Conservation (phyloP, 2,797 vertebrate species). For the Prunella strophiata region DNA sequence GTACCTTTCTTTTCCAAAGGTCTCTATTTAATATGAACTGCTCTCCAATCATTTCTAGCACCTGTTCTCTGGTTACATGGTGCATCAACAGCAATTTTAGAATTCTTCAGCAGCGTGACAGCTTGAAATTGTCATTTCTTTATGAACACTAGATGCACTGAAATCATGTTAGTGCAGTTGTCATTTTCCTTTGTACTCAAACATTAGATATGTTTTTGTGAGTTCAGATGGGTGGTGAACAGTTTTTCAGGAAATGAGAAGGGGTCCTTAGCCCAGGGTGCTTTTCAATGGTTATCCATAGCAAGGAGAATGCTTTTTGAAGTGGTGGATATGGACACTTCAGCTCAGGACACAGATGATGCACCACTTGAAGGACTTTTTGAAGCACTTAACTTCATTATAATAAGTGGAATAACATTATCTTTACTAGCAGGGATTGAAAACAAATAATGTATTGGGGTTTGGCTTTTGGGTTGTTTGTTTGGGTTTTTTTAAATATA, state of each 20-base stretch:
- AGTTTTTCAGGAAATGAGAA: slow-evolving; percentile 14
- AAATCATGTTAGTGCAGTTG: slow-evolving; percentile 50
- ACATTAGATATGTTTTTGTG: slow-evolving; percentile 21
- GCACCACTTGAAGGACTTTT: slow-evolving; percentile 3
- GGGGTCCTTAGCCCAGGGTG: neutral
- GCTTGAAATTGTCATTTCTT: slow-evolving; percentile 66
- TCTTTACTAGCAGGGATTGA: neutral
- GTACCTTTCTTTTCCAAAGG: slow-evolving; percentile 52
- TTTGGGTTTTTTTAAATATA: neutral
- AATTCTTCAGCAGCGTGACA: slow-evolving; percentile 55
- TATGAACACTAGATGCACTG: slow-evolving; percentile 41
- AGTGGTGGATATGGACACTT: slow-evolving; percentile 12
- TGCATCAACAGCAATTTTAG: slow-evolving; percentile 67
- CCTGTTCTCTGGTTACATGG: slow-evolving; percentile 65
- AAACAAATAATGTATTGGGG: neutral
- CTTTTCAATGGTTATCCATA: slow-evolving; percentile 9
- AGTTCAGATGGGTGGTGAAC: neutral
- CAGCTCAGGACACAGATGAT: neutral
- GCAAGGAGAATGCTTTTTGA: slow-evolving; percentile 33
- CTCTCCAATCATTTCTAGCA: slow-evolving; percentile 53
- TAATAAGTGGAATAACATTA: slow-evolving; percentile 33
- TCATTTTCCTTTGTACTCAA: slow-evolving; percentile 45
- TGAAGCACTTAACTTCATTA: slow-evolving; percentile 49
- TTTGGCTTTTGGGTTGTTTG: neutral
- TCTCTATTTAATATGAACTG: slow-evolving; percentile 58